A percentile compares a stretch with the other conserved stretches of the same genome.
phyloP scores from a whole-genome alignment of 2,888 invertebrate species.

The Tetanocera ferruginea region DNA sequence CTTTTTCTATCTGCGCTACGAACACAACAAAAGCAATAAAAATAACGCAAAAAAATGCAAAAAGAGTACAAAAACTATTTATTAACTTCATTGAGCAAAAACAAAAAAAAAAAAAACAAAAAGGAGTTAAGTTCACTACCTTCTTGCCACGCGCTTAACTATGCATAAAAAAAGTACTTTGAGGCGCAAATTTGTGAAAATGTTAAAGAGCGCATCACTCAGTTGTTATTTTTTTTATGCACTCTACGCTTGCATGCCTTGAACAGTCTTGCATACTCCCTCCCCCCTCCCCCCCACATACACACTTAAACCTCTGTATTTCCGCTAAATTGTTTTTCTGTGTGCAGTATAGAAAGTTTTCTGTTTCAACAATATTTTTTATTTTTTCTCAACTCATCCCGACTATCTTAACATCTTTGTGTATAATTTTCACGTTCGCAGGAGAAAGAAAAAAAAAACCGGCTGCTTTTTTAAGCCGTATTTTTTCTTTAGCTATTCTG shows the following conservation, averaged over 20 bases:
- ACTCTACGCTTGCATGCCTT: neutral
- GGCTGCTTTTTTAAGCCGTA: neutral
- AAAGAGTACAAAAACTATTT: slow-evolving; percentile 13
- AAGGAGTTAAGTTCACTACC: neutral
- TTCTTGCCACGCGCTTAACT: neutral
- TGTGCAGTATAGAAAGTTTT: neutral
- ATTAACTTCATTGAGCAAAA: slow-evolving; percentile 6
- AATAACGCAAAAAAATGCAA: neutral
- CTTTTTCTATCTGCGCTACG: no score
- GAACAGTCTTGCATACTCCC: neutral
- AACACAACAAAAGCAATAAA: no score
- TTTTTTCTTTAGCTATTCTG: neutral
- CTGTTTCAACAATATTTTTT: slow-evolving; percentile 3
- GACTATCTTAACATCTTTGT: neutral
- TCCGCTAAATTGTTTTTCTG: neutral
- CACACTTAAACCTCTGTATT: neutral
- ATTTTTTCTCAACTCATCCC: neutral
- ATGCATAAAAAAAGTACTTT: slow-evolving; percentile 4
- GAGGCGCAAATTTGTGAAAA: slow-evolving; percentile 23
- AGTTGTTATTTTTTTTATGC: neutral
- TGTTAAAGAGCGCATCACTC: slow-evolving; percentile 12
- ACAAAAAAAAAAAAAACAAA: neutral
- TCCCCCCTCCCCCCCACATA: neutral
- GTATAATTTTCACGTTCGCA: neutral
- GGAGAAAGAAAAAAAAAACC: neutral